Conservation (phyloP, 2,113 vertebrate species). For the Callocephalon fimbriatum region DNA sequence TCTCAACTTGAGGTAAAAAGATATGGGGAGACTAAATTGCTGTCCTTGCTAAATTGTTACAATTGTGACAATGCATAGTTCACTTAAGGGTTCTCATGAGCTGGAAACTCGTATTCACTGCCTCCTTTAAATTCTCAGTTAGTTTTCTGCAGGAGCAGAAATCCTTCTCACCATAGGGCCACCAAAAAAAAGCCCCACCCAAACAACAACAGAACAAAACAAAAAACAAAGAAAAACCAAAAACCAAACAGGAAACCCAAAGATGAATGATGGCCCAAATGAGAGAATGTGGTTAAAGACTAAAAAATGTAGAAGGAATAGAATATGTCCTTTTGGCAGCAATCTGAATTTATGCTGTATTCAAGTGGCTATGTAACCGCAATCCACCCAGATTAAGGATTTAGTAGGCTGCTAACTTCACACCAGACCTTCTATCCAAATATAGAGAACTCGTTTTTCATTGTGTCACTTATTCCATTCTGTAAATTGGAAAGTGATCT, state of each 20-base stretch:
- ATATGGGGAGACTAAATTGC: neutral
- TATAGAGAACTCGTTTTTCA: neutral
- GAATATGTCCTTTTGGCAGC: neutral
- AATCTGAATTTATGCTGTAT: neutral
- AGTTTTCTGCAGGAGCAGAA: neutral
- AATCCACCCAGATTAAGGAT: neutral
- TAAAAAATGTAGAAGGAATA: neutral
- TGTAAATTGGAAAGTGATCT: neutral
- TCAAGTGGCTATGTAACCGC: neutral
- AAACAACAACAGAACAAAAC: neutral
- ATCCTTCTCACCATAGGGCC: neutral
- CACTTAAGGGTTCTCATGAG: neutral
- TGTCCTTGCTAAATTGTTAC: neutral
- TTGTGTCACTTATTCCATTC: neutral
- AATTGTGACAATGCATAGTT: neutral
- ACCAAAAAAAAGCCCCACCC: neutral
- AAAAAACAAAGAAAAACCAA: neutral
- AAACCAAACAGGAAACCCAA: neutral
- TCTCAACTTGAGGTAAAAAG: neutral
- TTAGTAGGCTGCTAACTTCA: neutral
- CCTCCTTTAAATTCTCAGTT: neutral
- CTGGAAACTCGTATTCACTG: neutral
- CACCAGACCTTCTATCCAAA: neutral
- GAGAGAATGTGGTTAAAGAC: neutral
- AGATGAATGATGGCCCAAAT: fast-evolving